phyloP scores from a whole-genome alignment of 30 jellyfish, hydroid and myxozoan genomes.

The Pseudorhiza aurosa region DNA sequence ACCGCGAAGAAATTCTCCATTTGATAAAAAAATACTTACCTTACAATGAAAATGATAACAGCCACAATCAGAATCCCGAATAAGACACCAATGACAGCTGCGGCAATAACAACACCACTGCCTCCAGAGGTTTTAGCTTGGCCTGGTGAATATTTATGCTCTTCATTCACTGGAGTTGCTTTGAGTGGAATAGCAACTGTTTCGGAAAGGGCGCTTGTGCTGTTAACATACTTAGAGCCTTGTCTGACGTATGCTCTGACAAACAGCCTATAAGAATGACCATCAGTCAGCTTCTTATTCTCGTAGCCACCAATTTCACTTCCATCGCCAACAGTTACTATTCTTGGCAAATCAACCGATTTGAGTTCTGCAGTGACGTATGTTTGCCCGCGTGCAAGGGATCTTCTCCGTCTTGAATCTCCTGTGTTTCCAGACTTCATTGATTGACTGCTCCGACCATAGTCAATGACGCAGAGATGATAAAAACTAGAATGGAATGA shows the following conservation, averaged over 20 bases:
- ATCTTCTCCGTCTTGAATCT: neutral
- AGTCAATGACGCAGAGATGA: slow-evolving; percentile 74
- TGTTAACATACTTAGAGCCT: slow-evolving; percentile 24
- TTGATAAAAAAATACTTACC: no score
- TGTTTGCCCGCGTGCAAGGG: neutral
- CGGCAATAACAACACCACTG: slow-evolving; percentile 46
- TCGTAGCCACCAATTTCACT: slow-evolving; percentile 25
- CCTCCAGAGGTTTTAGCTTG: slow-evolving; percentile 5
- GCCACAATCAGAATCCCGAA: slow-evolving; percentile 28
- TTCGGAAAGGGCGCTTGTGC: slow-evolving; percentile 30
- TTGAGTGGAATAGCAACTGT: slow-evolving; percentile 17
- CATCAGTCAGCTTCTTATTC: slow-evolving; percentile 56
- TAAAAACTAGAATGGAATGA: slow-evolving; percentile 65
- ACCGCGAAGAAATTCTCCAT: no score
- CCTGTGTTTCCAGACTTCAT: neutral
- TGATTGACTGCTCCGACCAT: slow-evolving; percentile 19
- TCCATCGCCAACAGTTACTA: slow-evolving; percentile 78
- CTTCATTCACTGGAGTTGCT: neutral
- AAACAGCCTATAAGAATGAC: slow-evolving; percentile 69
- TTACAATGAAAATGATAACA: slow-evolving; percentile 9
- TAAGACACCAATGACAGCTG: slow-evolving; percentile 27
- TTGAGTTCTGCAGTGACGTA: slow-evolving; percentile 77
- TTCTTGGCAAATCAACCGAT: slow-evolving; percentile 68
- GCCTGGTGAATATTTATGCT: neutral
- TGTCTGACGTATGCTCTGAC: slow-evolving; percentile 60